Base-by-base conservation (phyloP, 2,888 invertebrate species). In the Abrostola tripartita region DNA sequence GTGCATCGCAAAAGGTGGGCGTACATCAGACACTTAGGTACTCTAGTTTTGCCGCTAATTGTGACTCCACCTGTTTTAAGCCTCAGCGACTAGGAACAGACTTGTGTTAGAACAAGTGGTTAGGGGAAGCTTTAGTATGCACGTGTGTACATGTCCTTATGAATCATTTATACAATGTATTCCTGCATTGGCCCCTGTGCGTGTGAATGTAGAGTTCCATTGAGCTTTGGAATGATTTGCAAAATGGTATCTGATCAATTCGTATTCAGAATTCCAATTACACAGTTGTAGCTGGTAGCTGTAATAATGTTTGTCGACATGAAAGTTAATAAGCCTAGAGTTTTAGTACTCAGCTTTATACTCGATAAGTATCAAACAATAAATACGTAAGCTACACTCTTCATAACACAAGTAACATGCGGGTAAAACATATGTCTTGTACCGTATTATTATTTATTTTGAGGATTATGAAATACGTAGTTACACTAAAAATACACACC, bases 61-160 rank as follows among this genome's bases (percentile, higher is more conserved):
- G 86, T 90, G 83, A 87, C 88, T 87, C 86, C 85, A 86, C 89
- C 86, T 77, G 85, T 84, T 81, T 80, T 80, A 79, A 81, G 70
- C 76, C 73, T 76, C 70, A 81, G 78, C 75, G 78, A 80, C 79
- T 81, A 75, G 76, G 80, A 71, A 84, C 76, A 80, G 78, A 77
- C 65, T 82, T 79, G 78, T 79, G 83, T 71, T 65, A 82, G 78
- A 77, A 73, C 77, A 79, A 85, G 83, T 81, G 79, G 68, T 71
- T 78, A 81, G 83, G 81, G 80, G 79, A 75, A 61, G 65, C 64
- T 80, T 76, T 58, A 75, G 65, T 76, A 71, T 77, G 73, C 72
- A 65, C 63, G 67, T 78, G 72, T 71, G 71, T 74, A 77, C 63
- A 51, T 59, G 65, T 58, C 60, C 55, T 74, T 70, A 76, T 76